Evolutionary conservation across 2,888 invertebrate species (phyloP).

Genomic region (Aplocera efformata): DNA sequence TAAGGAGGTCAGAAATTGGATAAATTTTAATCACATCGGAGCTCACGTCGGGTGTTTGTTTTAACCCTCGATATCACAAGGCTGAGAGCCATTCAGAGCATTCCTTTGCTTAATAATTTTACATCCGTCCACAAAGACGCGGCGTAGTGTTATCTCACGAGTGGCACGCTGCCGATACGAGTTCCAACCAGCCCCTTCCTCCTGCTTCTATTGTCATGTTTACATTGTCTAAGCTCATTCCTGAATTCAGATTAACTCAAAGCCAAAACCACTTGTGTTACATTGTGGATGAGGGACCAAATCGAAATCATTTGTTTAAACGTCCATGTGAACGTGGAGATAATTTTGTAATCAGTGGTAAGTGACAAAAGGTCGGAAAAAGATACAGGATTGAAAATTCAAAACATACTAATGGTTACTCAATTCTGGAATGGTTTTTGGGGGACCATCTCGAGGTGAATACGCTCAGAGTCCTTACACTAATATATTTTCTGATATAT

Average conservation of each 20-base stretch:
- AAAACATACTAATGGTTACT: too few species aligned
- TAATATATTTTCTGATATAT: too few species aligned
- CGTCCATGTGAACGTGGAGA: too few species aligned
- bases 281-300: slow-evolving; percentile 30
- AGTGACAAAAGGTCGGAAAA: too few species aligned
- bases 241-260: slow-evolving; percentile 70
- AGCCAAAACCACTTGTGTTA: slow-evolving; percentile 53
- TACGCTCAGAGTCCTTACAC: too few species aligned
- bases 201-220: slow-evolving; percentile 72
- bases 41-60: slow-evolving; percentile 39
- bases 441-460: too few species aligned
- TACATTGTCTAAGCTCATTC: slow-evolving; percentile 77
- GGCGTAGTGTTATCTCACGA: slow-evolving; percentile 69
- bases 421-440: too few species aligned
- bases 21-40: slow-evolving; percentile 47
- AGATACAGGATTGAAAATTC: too few species aligned
- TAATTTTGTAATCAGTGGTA: too few species aligned
- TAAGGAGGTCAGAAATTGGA: slow-evolving; percentile 38
- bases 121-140: slow-evolving; percentile 71
- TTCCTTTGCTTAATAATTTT: slow-evolving; percentile 72
- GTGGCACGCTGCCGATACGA: slow-evolving; percentile 73
- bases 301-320: slow-evolving; percentile 24
- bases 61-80: slow-evolving; percentile 52
- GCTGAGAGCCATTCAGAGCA: slow-evolving; percentile 55
- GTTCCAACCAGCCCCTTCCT: slow-evolving; percentile 57